Conservation (phyloP, 2,888 invertebrate species). For the Hirtodrosophila confusa region DNA sequence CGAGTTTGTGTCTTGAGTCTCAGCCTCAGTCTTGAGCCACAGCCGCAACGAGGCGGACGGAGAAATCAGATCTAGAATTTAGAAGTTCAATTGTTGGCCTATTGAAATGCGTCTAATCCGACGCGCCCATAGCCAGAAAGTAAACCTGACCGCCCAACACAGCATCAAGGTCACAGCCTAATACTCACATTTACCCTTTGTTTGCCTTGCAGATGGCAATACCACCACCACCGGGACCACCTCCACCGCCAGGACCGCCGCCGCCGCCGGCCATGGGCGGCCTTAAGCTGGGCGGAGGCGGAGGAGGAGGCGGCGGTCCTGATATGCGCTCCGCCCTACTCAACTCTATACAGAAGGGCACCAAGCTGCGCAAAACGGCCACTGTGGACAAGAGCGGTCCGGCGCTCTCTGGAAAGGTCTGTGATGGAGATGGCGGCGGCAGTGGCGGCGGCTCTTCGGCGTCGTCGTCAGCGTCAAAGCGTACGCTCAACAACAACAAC, state of each 20-base stretch:
- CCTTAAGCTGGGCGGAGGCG: constrained; percentile 69
- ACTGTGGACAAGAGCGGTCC: constrained; percentile 97
- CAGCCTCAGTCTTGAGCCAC: constrained; percentile 40
- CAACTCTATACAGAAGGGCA: constrained; percentile 92
- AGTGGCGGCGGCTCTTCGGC: neutral
- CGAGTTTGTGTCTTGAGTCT: constrained; percentile 9
- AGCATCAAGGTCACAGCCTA: too few species aligned
- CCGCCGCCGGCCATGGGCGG: constrained; percentile 85
- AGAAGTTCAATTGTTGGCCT: neutral
- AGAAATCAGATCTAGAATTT: constrained; percentile 8
- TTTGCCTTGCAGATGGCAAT: constrained; percentile 82
- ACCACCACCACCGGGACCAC: constrained; percentile 86
- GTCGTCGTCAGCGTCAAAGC: constrained; percentile 29
- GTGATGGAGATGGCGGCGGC: constrained; percentile 36
- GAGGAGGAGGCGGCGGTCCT: constrained; percentile 77
- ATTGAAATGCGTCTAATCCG: constrained; percentile 56
- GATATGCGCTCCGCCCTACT: constrained; percentile 89
- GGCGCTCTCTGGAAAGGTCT: constrained; percentile 86
- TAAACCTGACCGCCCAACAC: constrained; percentile 7
- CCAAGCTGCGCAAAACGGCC: constrained; percentile 91
- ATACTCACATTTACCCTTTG: neutral
- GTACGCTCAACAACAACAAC: constrained; percentile 59
- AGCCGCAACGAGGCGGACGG: constrained; percentile 43
- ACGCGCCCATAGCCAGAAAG: constrained; percentile 53
- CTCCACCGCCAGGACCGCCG: constrained; percentile 88